phyloP scores from a whole-genome alignment of 2,888 invertebrate genomes.

The Harpalus rubripes region DNA sequence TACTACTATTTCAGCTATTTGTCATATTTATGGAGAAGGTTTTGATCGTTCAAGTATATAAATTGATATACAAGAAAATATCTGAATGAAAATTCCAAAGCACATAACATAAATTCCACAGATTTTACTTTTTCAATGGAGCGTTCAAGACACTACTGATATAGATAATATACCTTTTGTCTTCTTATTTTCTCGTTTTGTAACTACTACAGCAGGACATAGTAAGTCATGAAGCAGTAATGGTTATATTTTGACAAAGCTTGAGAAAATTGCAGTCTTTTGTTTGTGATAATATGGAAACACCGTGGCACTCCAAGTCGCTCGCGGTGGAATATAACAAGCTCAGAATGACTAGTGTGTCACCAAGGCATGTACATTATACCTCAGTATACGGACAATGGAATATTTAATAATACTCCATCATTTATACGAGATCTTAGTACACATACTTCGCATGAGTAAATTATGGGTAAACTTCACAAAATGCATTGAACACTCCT shows the following conservation, averaged over 20 bases:
- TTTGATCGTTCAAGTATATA: too few relatives aligned
- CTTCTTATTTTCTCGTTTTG: not conserved
- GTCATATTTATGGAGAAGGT: too few relatives aligned
- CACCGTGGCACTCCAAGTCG: not conserved
- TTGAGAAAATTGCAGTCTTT: constrained; percentile 56
- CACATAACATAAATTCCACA: too few relatives aligned
- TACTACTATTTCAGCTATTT: too few relatives aligned
- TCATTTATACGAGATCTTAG: constrained; percentile 11
- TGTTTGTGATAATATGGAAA: constrained; percentile 50
- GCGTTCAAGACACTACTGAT: not conserved
- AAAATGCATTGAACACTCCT: not conserved
- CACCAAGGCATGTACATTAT: constrained; percentile 15
- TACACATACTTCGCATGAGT: not conserved
- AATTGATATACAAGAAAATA: too few relatives aligned
- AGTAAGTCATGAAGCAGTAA: constrained; percentile 16
- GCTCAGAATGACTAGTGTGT: constrained; percentile 3
- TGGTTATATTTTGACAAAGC: constrained; percentile 57
- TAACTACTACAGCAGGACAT: not conserved
- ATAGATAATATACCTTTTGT: not conserved
- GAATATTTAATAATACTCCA: constrained; percentile 43
- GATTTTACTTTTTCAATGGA: not conserved
- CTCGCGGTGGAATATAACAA: constrained; percentile 29
- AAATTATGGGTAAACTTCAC: not conserved
- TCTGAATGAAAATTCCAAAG: not conserved
- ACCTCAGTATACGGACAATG: not conserved